Conservation (phyloP, 2,888 invertebrate genomes). For the Clanis bilineata region DNA sequence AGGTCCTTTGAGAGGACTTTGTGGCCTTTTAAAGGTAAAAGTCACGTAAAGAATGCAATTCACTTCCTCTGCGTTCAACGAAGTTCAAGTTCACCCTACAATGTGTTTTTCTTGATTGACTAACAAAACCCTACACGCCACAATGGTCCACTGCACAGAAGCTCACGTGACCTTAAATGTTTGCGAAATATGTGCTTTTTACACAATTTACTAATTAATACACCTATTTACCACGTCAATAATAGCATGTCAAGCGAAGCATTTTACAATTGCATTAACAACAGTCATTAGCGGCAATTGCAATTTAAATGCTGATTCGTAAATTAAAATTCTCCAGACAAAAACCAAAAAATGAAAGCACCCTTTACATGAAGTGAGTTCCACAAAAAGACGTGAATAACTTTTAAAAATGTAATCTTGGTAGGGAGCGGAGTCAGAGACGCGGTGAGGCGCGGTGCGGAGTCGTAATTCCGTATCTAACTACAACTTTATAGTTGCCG, state of each 20-base stretch:
- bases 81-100: not conserved
- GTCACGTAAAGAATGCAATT: slow-evolving; percentile 4
- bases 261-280: slow-evolving; percentile 11
- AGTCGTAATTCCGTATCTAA: slow-evolving; percentile 62
- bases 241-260: slow-evolving; percentile 4
- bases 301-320: not conserved
- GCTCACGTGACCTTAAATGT: slow-evolving; percentile 1
- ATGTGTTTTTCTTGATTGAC: not conserved
- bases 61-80: not conserved
- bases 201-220: not conserved
- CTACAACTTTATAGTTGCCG: slow-evolving; percentile 69
- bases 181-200: not conserved
- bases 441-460: not conserved
- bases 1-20: not conserved
- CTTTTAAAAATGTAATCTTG: slow-evolving; percentile 50
- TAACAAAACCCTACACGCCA: not conserved
- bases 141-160: not conserved
- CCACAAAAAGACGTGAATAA: slow-evolving; percentile 42
- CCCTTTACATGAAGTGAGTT: not conserved
- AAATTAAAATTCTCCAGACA: slow-evolving; percentile 7
- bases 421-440: not conserved
- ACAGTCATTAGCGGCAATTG: not conserved
- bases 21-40: not conserved
- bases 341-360: slow-evolving; percentile 5
- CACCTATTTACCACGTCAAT: slow-evolving; percentile 10